These are phyloP conservation scores for Minunthozetes semirufus DNA, from an alignment of 2,888 invertebrate species.

Conservation along the genomic window DNA sequence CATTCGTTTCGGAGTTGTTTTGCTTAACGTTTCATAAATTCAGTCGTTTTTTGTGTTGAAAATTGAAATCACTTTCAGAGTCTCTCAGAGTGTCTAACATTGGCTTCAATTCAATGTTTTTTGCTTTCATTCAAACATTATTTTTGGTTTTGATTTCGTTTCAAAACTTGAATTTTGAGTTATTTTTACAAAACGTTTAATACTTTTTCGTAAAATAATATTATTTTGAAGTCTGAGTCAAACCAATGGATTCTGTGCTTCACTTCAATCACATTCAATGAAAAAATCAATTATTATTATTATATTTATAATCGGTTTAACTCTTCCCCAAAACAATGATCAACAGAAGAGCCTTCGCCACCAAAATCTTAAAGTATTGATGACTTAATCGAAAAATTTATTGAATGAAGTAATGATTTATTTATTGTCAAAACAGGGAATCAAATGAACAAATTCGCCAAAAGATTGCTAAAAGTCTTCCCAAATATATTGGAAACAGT, in stretches of 20 bases:
- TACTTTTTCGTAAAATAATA: no score
- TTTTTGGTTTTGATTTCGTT: not conserved
- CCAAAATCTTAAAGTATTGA: conserved; percentile 61
- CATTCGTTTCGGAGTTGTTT: not conserved
- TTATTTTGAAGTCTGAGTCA: not conserved
- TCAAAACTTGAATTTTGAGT: not conserved
- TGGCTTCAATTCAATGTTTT: not conserved
- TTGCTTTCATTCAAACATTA: not conserved
- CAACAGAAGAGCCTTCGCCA: conserved; percentile 59
- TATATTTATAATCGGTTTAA: not conserved
- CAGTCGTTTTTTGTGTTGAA: not conserved
- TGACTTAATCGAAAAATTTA: conserved; percentile 48
- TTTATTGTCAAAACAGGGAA: conserved; percentile 52
- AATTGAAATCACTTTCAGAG: not conserved
- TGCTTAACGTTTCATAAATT: not conserved
- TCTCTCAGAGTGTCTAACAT: no score
- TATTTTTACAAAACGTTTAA: not conserved
- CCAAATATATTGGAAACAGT: conserved; percentile 10
- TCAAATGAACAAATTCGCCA: conserved; percentile 68
- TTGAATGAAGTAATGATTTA: conserved; percentile 29
- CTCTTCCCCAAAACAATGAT: conserved; percentile 32
- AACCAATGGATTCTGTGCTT: not conserved
- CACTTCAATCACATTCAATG: not conserved
- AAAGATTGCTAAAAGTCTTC: conserved; percentile 55
- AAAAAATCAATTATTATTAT: not conserved